Evolutionary conservation across 53 echinoderm and acorn worm species (phyloP), one percentile per base, ranked within the genome.

Genomic region (Astropecten irregularis): DNA sequence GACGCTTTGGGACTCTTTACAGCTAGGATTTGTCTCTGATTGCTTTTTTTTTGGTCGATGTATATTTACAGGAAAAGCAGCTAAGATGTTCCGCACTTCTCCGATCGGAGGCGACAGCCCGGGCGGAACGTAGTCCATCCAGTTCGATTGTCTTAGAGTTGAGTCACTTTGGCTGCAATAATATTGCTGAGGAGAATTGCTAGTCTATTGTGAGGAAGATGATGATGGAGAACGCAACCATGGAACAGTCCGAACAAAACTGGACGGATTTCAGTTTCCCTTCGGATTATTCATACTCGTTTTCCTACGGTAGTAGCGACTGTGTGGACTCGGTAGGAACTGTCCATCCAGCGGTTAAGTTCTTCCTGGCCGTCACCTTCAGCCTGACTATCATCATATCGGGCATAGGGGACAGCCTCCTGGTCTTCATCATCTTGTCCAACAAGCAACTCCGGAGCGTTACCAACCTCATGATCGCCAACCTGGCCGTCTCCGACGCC

Each of bases 381-480:
- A 40, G 84, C 13, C 86, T 99, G 34, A 86, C 90, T 0, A 90
- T 95, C 47, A 42, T 99, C 3, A 71, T 99, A 15, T 95, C 94
- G 40, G 99, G 99, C 13, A 36, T 95, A 25, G 99, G 99, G 0
- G 92, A 99, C 84, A 86, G 85, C 46, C 86, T 99, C 1, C 86
- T 99, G 20, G 89, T 89, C 46, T 99, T 88, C 73, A 89, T 94
- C 36, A 95, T 99, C 23, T 48, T 95, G 7, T 59, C 76, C 32
- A 89, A 92, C 62, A 90, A 88, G 70, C 81, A 94, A 38, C 86
- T 99, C 25, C 72, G 99, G 34, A 99, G 72, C 28, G 94, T 99
- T 18, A 95, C 99, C 52, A 99, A 99, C 77, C 86, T 99, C 26
- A 85, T 99, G 31, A 94, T 99, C 33, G 99, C 92, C 25, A 99